phyloP scores from a whole-genome alignment of 2,113 vertebrate genomes.

The Emydocephalus ijimae region DNA sequence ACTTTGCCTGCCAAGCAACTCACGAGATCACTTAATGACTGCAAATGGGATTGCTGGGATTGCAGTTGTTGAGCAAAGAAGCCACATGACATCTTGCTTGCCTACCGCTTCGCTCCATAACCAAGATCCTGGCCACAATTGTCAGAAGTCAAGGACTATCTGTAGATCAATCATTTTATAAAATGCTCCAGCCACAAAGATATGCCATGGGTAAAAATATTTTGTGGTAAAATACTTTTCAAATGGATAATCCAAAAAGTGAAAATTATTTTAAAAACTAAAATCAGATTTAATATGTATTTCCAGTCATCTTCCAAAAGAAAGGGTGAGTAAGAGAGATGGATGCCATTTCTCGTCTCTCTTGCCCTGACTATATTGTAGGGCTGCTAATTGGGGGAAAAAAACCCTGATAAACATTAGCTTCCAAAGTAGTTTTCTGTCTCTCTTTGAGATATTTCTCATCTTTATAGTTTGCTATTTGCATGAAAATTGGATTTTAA shows the following conservation, averaged over 20 bases:
- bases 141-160: background rate
- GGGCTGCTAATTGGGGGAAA: background rate
- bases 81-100: too few species aligned
- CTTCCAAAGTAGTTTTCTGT: background rate
- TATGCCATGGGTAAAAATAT: background rate
- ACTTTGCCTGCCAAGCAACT: too few species aligned
- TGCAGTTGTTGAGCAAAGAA: too few species aligned
- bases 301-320: background rate
- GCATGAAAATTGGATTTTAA: conserved; percentile 35
- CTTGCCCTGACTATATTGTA: background rate
- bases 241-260: background rate
- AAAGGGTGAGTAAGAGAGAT: background rate
- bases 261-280: background rate
- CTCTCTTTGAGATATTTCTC: conserved; percentile 12
- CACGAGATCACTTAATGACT: too few species aligned
- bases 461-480: conserved; percentile 34
- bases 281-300: background rate
- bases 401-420: background rate
- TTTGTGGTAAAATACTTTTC: background rate
- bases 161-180: background rate
- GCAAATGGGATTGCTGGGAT: too few species aligned
- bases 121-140: background rate
- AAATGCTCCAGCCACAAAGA: background rate
- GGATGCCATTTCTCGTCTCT: background rate
- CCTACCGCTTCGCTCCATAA: too few species aligned